These are phyloP conservation scores for Panopea generosa DNA, from an alignment of 2,888 invertebrate genomes.

Conservation along the genomic window DNA sequence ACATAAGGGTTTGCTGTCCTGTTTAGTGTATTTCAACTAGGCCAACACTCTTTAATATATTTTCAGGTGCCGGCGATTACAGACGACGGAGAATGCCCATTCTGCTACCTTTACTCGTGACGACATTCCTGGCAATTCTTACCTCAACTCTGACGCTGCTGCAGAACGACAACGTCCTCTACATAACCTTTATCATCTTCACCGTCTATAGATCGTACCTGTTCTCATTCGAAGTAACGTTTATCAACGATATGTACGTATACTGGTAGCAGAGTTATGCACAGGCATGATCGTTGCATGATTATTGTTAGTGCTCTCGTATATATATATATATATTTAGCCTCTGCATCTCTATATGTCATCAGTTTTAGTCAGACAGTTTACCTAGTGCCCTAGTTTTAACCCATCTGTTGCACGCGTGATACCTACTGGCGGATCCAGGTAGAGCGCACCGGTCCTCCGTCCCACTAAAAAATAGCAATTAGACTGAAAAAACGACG, in stretches of 20 bases:
- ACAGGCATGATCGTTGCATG: neutral
- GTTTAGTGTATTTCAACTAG: no score
- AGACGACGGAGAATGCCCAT: conserved; percentile 40
- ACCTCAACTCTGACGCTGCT: conserved; percentile 38
- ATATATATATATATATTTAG: no score
- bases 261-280: neutral
- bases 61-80: conserved; percentile 36
- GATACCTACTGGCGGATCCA: no score
- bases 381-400: no score
- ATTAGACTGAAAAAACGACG: no score
- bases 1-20: no score
- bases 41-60: no score
- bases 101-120: conserved; percentile 45
- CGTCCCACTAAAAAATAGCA: no score
- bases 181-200: conserved; percentile 47
- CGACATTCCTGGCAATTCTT: conserved; percentile 35
- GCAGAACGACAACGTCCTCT: conserved; percentile 27
- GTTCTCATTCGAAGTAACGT: conserved; percentile 48
- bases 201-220: conserved; percentile 51
- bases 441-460: no score
- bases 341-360: no score
- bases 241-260: conserved; percentile 54
- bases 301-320: neutral
- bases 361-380: no score
- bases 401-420: no score